Evolutionary conservation across 2,113 vertebrate genomes (phyloP).

Genomic region (Pseudopodoces humilis): DNA sequence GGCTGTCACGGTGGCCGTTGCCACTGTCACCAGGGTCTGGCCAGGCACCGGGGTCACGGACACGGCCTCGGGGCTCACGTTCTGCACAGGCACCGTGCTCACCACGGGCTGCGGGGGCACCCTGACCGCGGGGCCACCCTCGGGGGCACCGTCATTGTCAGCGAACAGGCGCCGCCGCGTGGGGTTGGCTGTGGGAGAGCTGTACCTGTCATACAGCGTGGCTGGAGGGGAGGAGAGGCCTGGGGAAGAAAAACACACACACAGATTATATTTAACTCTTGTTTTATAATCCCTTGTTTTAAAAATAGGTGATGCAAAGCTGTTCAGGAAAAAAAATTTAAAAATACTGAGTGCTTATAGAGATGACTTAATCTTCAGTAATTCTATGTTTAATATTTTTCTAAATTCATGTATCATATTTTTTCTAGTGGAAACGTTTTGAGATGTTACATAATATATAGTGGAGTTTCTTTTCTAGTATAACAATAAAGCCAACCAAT

Average conservation of each 20-base stretch:
- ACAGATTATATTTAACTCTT: fast-evolving
- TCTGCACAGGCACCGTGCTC: slow-evolving; percentile 74
- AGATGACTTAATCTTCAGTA: not conserved
- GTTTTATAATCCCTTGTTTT: not conserved
- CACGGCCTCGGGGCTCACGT: slow-evolving; percentile 68
- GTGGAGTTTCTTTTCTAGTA: not conserved
- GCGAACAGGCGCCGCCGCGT: slow-evolving; percentile 79
- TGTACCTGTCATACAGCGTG: slow-evolving; percentile 82
- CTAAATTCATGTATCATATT: not conserved
- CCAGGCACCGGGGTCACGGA: slow-evolving; percentile 79
- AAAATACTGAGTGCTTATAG: not conserved
- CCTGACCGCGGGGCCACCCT: slow-evolving; percentile 39
- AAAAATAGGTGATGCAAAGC: not conserved
- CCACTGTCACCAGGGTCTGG: slow-evolving; percentile 89
- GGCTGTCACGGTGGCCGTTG: slow-evolving; percentile 84
- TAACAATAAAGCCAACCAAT: not conserved
- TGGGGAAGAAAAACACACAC: not conserved
- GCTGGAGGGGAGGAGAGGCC: slow-evolving; percentile 69
- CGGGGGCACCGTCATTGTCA: slow-evolving; percentile 50
- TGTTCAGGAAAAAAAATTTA: not conserved
- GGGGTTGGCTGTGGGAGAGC: slow-evolving; percentile 77
- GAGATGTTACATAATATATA: not conserved
- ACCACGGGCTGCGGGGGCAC: slow-evolving; percentile 66
- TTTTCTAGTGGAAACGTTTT: not conserved
- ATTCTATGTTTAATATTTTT: not conserved